These are phyloP conservation scores for Hetaerina titia DNA, from an alignment of 2,888 invertebrate species.

Conservation along the genomic window DNA sequence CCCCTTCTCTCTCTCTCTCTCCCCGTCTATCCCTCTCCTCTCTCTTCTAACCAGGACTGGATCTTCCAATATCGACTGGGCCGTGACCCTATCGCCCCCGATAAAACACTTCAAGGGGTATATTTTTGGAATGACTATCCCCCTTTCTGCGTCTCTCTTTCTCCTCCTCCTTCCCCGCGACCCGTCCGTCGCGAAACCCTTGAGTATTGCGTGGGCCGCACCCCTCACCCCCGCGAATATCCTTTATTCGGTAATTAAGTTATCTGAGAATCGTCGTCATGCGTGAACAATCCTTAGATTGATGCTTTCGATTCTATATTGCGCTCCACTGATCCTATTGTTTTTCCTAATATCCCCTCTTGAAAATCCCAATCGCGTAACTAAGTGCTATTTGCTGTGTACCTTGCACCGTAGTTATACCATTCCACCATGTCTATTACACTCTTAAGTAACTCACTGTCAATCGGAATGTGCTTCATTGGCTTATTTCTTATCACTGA, in stretches of 20 bases:
- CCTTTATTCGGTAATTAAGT: not conserved
- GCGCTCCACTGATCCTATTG: no score
- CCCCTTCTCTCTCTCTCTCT: not conserved
- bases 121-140: conserved; percentile 29
- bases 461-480: no score
- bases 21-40: not conserved
- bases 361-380: no score
- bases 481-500: no score
- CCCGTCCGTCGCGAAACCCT: not conserved
- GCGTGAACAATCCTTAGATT: no score
- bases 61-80: conserved; percentile 47
- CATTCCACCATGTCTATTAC: no score
- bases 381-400: no score
- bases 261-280: not conserved
- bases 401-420: no score
- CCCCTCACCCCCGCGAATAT: not conserved
- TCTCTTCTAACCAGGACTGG: conserved; percentile 5
- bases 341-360: no score
- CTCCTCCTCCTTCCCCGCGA: not conserved
- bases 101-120: not conserved
- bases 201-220: not conserved
- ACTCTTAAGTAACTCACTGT: no score
- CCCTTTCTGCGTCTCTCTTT: not conserved
- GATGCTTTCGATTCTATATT: no score
- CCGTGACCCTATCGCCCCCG: conserved; percentile 36